Evolutionary conservation across 2,888 invertebrate species (phyloP).

Genomic region (Eupithecia subfuscata): DNA sequence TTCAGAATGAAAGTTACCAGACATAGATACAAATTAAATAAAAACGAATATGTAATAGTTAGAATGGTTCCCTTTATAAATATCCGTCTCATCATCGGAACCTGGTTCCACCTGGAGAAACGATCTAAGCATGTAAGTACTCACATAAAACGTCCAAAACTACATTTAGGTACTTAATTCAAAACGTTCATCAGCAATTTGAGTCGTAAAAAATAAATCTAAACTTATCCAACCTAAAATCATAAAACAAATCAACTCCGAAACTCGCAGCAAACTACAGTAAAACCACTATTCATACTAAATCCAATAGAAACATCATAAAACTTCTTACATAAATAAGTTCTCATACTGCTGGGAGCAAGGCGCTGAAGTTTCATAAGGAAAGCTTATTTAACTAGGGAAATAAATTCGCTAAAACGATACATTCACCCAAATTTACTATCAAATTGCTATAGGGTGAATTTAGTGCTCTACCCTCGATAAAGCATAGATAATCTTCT

Average conservation of each 20-base stretch:
- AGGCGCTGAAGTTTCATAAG: conserved; percentile 10
- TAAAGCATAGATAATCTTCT: conserved; percentile 52
- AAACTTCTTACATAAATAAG: conserved; percentile 31
- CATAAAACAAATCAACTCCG: conserved; percentile 15
- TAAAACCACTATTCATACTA: conserved; percentile 22
- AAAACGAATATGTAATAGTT: too few relatives aligned
- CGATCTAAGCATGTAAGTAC: not conserved
- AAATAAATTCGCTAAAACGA: conserved; percentile 28
- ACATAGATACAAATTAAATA: too few relatives aligned
- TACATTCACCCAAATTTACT: conserved; percentile 37
- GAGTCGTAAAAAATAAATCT: not conserved
- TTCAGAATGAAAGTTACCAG: too few relatives aligned
- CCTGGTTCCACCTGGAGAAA: too few relatives aligned
- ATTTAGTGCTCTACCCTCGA: conserved; percentile 48
- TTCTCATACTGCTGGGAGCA: conserved; percentile 8
- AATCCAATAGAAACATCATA: conserved; percentile 33
- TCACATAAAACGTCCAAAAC: not conserved
- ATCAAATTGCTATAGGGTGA: conserved; percentile 42
- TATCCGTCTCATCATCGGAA: too few relatives aligned
- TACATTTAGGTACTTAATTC: not conserved
- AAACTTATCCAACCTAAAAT: too few relatives aligned
- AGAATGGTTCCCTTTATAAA: too few relatives aligned
- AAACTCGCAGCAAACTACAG: conserved; percentile 13
- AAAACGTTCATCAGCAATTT: not conserved
- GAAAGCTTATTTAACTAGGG: conserved; percentile 18